Base-by-base conservation (phyloP, 2,888 invertebrate species). In the Yponomeuta evonymella region DNA sequence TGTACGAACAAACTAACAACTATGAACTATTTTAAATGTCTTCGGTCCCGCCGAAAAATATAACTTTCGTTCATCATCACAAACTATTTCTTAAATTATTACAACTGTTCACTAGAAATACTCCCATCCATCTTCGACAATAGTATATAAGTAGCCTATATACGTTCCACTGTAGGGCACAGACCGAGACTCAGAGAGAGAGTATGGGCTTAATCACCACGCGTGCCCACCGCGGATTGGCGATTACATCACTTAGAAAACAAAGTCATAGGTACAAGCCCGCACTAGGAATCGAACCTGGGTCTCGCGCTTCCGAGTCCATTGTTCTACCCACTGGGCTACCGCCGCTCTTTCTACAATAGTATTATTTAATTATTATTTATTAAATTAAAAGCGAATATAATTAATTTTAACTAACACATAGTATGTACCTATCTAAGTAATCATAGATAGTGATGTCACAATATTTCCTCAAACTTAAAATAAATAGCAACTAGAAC, bases 401-500 rank as follows among this genome's bases (percentile, higher is more conserved):
- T 15, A 58, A 58, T 58, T 58, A 58, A 58, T 58, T 58, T 15
- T 43, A 43, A 36, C 36, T 36, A 36, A 43, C 15, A 15, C 15
- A 58, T 15, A 58, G 51, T 15, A 58, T 3, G 12, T 58, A 58
- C 15, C 43, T 43, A 58, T 58, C 51, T 10, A 12, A 51, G 51
- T 4, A 64, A 23, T 64, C 2, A 29, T 65, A 65, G 11, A 65
- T 30, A 65, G 29, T 33, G 30, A 30, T 65, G 33, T 58, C 51
- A 58, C 11, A 29, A 33, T 30, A 65, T 11, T 65, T 65, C 65
- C 30, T 5, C 29, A 65, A 30, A 10, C 5, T 65, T 33, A 65
- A 9, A 58, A 65, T 75, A 73, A 77, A 79, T 75, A 82, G 78
- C 76, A 75, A 74, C 73, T 75, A 74, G 77, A 82, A 81, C 79